These are phyloP conservation scores for Nematostella vectensis DNA, from an alignment of 92 coral and sea anemone species.

Conservation along the genomic window DNA sequence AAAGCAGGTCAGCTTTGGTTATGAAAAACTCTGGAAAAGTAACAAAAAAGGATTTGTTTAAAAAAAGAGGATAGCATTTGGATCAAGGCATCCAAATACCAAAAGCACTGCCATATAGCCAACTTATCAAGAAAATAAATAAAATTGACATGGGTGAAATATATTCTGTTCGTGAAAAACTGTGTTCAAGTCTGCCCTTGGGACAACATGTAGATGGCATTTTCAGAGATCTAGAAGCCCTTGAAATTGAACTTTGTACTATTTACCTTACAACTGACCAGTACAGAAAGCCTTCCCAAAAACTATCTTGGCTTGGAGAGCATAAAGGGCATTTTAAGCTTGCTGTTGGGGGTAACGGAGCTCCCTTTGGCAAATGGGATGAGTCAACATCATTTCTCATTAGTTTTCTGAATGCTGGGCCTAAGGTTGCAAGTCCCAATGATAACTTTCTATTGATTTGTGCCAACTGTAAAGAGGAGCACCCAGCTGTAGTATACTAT, in stretches of 20 bases:
- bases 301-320: slow-evolving; percentile 47
- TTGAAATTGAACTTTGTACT: slow-evolving; percentile 13
- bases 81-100: slow-evolving; percentile 53
- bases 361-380: slow-evolving; percentile 63
- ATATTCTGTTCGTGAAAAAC: slow-evolving; percentile 24
- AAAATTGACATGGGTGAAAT: slow-evolving; percentile 33
- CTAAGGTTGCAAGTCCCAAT: slow-evolving; percentile 43
- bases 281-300: slow-evolving; percentile 20
- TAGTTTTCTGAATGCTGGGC: slow-evolving; percentile 52
- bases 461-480: slow-evolving; percentile 57
- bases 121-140: slow-evolving; percentile 15
- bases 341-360: slow-evolving; percentile 62
- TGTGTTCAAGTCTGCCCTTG: slow-evolving; percentile 34
- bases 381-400: slow-evolving; percentile 49
- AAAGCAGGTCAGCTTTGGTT: slow-evolving; percentile 32
- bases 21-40: slow-evolving; percentile 28
- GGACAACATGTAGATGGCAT: slow-evolving; percentile 46
- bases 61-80: slow-evolving; percentile 30
- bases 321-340: slow-evolving; percentile 22
- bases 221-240: slow-evolving; percentile 35
- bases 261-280: slow-evolving; percentile 29
- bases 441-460: slow-evolving; percentile 52
- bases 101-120: slow-evolving; percentile 38
- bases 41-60: slow-evolving; percentile 33
- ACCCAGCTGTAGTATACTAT: slow-evolving; percentile 19